Conservation (phyloP, 2,888 invertebrate species). For the Cantharis flavilabris region DNA sequence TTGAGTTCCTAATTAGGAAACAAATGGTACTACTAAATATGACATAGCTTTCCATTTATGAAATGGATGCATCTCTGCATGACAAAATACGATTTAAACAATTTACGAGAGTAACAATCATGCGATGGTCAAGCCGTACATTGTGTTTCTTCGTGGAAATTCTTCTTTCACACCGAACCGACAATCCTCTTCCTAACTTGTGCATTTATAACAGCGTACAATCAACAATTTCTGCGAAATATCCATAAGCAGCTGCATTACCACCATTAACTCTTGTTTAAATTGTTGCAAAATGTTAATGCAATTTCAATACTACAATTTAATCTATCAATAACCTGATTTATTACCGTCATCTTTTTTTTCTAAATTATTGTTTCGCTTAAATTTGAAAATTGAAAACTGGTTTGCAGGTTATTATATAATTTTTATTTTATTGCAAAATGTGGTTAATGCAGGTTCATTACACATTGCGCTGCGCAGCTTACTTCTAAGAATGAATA, state of each 20-base stretch:
- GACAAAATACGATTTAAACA: neutral
- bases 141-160: neutral
- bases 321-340: neutral
- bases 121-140: neutral
- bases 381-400: neutral
- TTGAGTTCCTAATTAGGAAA: neutral
- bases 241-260: neutral
- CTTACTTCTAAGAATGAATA: neutral
- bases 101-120: neutral
- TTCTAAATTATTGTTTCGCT: neutral
- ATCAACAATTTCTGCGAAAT: neutral
- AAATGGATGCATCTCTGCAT: neutral
- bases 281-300: neutral
- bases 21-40: neutral
- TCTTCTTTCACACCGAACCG: neutral
- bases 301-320: neutral
- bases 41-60: neutral
- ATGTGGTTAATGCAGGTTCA: neutral
- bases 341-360: neutral
- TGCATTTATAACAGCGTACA: neutral
- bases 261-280: neutral
- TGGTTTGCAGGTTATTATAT: neutral
- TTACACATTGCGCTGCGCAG: neutral
- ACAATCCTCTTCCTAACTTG: neutral
- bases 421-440: neutral